Base-by-base conservation (phyloP, 1,140 invertebrate genomes). In the Nomia melanderi region DNA sequence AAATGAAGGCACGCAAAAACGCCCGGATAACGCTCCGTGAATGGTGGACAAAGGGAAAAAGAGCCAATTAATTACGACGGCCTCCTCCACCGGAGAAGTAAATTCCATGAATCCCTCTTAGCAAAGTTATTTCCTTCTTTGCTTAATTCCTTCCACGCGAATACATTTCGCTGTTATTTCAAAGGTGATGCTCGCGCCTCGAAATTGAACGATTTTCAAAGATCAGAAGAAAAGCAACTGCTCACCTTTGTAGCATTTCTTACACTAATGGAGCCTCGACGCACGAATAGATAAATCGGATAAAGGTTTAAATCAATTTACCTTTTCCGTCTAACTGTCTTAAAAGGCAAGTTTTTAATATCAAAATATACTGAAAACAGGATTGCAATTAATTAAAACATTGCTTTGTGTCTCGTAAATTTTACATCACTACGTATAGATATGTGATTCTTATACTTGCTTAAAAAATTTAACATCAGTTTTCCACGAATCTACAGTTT, bases 1-100 rank as follows among this genome's bases (percentile, higher is more conserved):
- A 83, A 83, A 83, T 83, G 72, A 83, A 79, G 73, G 67, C 74
- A 62, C 20, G 62, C 62, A 63, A 73, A 60, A 64, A 74, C 54
- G 62, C 7, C n/a, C 29, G 53, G 71, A 47, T 71, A 78, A 64
- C 50, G 62, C 41, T 29, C 50, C 56, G 60, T 57, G 72, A 75
- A 79, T 56, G 71, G 39, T 44, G 70, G 65, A 83, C 67, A 75
- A 78, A 81, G 70, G 47, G 64, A 57, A 57, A 75, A 69, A 44
- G 70, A n/a, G 23, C 41, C 54, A 80, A 74, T 80, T 82, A 79
- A 82, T 82, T 78, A 82, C 71, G 41, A 56, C 53, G 56, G 50
- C 27, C 62, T 53, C 29, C 59, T 65, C 41, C 54, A 44, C 11
- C 47, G 4, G 62, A 77, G 62, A 59, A 75, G 47, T 62, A 66